Conservation (phyloP, 2,888 invertebrate genomes). For the Incurvaria masculella region DNA sequence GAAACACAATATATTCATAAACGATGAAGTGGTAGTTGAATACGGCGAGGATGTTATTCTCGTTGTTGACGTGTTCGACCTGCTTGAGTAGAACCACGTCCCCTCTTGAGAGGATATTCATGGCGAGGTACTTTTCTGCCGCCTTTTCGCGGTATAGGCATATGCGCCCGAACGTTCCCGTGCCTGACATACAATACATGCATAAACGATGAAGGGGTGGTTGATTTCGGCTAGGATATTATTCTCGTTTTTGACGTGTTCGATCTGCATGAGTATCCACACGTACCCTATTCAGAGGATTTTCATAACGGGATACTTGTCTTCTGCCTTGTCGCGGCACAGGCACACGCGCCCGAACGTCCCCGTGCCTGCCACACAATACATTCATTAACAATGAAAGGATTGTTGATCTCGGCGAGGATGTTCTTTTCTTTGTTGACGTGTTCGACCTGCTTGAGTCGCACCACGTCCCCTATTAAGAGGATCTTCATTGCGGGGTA, state of each 20-base stretch:
- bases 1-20: slow-evolving; percentile 24
- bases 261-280: slow-evolving; percentile 92
- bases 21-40: too few relatives aligned
- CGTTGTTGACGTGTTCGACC: slow-evolving; percentile 96
- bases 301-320: slow-evolving; percentile 90
- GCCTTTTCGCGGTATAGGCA: slow-evolving; percentile 83
- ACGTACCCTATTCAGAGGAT: slow-evolving; percentile 91
- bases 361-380: slow-evolving; percentile 73
- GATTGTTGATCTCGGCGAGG: slow-evolving; percentile 86
- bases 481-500: slow-evolving; percentile 94
- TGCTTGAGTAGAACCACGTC: slow-evolving; percentile 94
- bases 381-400: slow-evolving; percentile 75
- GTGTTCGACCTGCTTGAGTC: slow-evolving; percentile 95
- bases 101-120: slow-evolving; percentile 92
- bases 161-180: slow-evolving; percentile 96
- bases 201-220: slow-evolving; percentile 90
- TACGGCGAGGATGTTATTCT: slow-evolving; percentile 88
- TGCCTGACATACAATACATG: slow-evolving; percentile 59
- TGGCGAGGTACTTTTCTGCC: slow-evolving; percentile 79
- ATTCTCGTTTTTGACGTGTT: slow-evolving; percentile 97
- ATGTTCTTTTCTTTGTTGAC: slow-evolving; percentile 97
- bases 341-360: slow-evolving; percentile 95
- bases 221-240: slow-evolving; percentile 85
- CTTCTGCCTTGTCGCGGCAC: slow-evolving; percentile 77
- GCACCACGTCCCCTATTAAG: slow-evolving; percentile 89